These are phyloP conservation scores for Archegozetes longisetosus DNA, from an alignment of 1,140 invertebrate genomes.

Conservation along the genomic window DNA sequence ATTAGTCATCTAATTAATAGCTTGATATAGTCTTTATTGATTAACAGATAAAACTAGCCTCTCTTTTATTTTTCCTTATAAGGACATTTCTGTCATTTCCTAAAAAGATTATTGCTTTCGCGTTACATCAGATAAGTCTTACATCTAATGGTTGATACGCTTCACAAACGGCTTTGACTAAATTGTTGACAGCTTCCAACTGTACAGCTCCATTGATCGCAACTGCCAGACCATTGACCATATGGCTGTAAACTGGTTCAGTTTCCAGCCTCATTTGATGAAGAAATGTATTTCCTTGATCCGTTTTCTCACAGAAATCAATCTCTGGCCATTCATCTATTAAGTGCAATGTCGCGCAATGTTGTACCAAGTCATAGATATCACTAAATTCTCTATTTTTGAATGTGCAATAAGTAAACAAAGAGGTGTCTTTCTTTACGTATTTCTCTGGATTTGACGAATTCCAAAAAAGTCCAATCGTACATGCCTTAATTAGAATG, in stretches of 20 bases:
- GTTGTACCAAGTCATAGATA: background rate
- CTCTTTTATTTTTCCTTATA: too few species aligned
- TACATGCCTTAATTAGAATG: too few species aligned
- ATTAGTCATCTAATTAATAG: too few species aligned
- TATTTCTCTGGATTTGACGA: too few species aligned
- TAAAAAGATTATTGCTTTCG: too few species aligned
- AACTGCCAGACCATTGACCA: constrained; percentile 8
- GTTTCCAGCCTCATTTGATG: background rate
- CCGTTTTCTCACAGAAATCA: background rate
- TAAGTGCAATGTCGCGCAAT: background rate
- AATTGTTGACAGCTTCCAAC: background rate
- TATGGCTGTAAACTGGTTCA: background rate
- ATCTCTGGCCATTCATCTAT: constrained; percentile 4
- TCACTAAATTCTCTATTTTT: constrained; percentile 1
- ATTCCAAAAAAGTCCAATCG: too few species aligned
- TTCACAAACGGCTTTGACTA: constrained; percentile 3
- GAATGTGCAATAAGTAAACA: constrained; percentile 4
- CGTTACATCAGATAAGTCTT: too few species aligned
- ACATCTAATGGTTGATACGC: background rate
- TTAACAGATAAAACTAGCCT: too few species aligned
- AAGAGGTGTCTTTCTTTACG: too few species aligned
- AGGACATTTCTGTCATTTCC: too few species aligned
- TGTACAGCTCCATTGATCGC: background rate
- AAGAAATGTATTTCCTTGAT: background rate
- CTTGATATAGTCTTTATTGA: too few species aligned